Evolutionary conservation across 2,113 vertebrate genomes (phyloP).

Genomic region (Chlorodrepanis virens): DNA sequence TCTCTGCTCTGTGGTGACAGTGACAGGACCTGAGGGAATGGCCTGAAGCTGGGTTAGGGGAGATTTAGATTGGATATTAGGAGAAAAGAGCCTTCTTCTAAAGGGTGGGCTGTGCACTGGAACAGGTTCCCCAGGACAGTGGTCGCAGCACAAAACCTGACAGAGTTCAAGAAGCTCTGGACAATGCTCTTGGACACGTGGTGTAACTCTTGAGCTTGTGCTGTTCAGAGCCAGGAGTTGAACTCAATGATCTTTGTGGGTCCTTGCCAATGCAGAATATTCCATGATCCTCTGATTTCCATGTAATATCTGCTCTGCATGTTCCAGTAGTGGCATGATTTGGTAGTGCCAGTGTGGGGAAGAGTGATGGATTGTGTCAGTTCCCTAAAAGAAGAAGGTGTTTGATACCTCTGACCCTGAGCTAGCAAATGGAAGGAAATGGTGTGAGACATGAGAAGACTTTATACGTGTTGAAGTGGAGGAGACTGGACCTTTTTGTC

Average conservation of each 20-base stretch:
- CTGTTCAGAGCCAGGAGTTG: background rate
- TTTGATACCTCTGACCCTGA: background rate
- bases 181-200: background rate
- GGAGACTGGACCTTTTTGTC: background rate
- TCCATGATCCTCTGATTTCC: background rate
- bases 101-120: accelerated
- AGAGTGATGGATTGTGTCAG: background rate
- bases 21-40: accelerated
- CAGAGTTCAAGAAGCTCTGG: background rate
- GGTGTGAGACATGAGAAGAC: accelerated
- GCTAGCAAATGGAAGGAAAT: background rate
- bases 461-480: background rate
- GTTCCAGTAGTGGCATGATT: background rate
- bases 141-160: accelerated
- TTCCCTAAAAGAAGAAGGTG: background rate
- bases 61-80: background rate
- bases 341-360: accelerated
- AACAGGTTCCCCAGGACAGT: background rate
- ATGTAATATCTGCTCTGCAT: background rate
- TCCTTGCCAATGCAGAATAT: background rate
- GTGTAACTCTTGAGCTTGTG: background rate
- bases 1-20: background rate
- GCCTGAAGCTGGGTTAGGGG: accelerated
- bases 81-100: background rate
- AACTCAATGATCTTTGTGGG: background rate